Percentiles rank a stretch among this genome's conserved stretches.
Evolutionary conservation across 2,888 invertebrate genomes (phyloP).

Genomic region (Ditylenchus weischeri): DNA sequence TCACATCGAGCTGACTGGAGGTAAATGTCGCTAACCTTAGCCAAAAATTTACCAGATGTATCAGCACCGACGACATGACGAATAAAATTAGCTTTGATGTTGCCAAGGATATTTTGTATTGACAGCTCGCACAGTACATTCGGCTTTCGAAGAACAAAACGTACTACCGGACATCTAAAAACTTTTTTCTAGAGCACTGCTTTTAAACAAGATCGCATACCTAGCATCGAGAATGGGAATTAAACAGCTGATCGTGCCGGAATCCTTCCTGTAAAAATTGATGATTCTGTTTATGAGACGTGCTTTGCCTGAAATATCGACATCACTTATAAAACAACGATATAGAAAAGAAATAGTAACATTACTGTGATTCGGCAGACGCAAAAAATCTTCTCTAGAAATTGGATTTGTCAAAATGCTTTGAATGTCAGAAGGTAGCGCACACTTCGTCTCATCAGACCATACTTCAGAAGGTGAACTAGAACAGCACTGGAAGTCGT

Average conservation of each 20-base stretch:
- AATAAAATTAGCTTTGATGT: slow-evolving; percentile 30
- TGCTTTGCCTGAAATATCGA: slow-evolving; percentile 21
- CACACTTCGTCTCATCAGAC: neutral
- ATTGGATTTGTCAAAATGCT: slow-evolving; percentile 8
- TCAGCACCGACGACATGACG: slow-evolving; percentile 17
- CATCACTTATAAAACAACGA: neutral
- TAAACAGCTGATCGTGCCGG: slow-evolving; percentile 6
- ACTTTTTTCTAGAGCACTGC: too few relatives aligned
- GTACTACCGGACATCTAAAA: slow-evolving; percentile 24
- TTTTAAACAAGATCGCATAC: too few relatives aligned
- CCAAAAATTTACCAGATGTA: slow-evolving; percentile 19
- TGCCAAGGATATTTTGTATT: slow-evolving; percentile 33
- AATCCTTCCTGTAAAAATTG: slow-evolving; percentile 30
- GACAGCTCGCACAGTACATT: slow-evolving; percentile 33
- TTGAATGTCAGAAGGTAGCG: neutral
- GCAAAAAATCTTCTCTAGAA: slow-evolving; percentile 13
- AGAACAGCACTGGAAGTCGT: neutral
- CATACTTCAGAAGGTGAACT: neutral
- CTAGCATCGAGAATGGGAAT: slow-evolving; percentile 26
- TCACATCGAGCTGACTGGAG: too few relatives aligned
- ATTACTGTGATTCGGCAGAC: slow-evolving; percentile 17
- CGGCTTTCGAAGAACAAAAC: slow-evolving; percentile 22
- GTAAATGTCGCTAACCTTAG: too few relatives aligned
- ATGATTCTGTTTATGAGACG: slow-evolving; percentile 24
- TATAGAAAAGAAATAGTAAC: neutral